Conservation (phyloP, 35 echinoderm and acorn worm species). For the Diadema setosum region DNA sequence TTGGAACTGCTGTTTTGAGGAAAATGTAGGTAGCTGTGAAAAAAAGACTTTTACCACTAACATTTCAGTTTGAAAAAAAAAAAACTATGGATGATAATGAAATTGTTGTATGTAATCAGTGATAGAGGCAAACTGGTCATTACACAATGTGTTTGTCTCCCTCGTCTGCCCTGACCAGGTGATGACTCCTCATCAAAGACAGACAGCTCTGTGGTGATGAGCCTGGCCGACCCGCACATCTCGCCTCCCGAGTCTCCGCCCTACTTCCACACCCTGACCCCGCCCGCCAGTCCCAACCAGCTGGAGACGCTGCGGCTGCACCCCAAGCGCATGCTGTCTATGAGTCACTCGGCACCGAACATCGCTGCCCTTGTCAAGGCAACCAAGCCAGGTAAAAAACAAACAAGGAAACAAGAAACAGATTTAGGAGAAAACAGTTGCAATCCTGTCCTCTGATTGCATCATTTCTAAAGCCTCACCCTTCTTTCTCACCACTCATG, state of each 20-base stretch:
- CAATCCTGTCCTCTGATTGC: too few relatives aligned
- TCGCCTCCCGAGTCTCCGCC: slow-evolving; percentile 79
- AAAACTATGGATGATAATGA: too few relatives aligned
- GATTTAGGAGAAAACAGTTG: too few relatives aligned
- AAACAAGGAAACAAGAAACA: too few relatives aligned
- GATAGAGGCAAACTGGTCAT: too few relatives aligned
- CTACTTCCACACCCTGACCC: slow-evolving; percentile 38
- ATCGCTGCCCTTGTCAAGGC: slow-evolving; percentile 85
- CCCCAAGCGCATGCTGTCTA: slow-evolving; percentile 80
- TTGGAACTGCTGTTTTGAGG: too few relatives aligned
- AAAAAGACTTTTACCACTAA: too few relatives aligned
- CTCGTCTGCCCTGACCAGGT: background rate
- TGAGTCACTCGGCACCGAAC: slow-evolving; percentile 89
- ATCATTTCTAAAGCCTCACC: too few relatives aligned
- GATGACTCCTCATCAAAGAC: background rate
- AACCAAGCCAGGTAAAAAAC: slow-evolving; percentile 41
- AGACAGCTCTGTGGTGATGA: background rate
- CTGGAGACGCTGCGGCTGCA: slow-evolving; percentile 29
- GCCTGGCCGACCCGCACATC: background rate
- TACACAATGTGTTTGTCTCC: background rate
- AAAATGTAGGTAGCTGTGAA: too few relatives aligned
- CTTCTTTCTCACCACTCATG: too few relatives aligned
- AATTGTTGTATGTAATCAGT: too few relatives aligned
- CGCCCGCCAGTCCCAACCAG: slow-evolving; percentile 64
- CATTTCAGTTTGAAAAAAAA: too few relatives aligned